These are phyloP conservation scores for Panzeria rudis DNA, from an alignment of 2,888 invertebrate species.

Conservation along the genomic window DNA sequence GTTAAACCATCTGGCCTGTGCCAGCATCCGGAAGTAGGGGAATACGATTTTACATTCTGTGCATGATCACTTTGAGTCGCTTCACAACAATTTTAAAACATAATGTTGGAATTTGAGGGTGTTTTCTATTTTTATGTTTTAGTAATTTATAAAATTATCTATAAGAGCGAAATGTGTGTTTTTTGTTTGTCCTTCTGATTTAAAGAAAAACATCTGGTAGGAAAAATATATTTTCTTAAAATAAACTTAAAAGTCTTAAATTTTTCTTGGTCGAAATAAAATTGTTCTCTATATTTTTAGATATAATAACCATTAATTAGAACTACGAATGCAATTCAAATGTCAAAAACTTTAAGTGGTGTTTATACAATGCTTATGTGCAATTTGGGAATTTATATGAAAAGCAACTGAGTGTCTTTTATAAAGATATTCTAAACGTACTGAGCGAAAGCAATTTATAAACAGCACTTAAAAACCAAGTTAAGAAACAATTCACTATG, in stretches of 20 bases:
- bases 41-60: background rate
- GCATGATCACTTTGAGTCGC: background rate
- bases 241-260: background rate
- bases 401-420: background rate
- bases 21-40: no score
- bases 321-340: background rate
- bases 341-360: background rate
- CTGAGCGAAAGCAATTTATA: background rate
- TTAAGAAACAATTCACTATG: no score
- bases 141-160: background rate
- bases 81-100: background rate
- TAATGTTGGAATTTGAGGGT: background rate
- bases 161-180: background rate
- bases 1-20: no score
- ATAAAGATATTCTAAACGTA: background rate
- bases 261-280: no score
- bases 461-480: no score
- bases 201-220: constrained; percentile 2
- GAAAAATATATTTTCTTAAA: constrained; percentile 1
- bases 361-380: background rate
- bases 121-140: background rate
- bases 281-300: background rate
- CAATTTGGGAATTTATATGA: no score
- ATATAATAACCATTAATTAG: background rate
- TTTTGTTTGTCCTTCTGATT: background rate